phyloP scores from a whole-genome alignment of 2,797 vertebrate genomes.

The Anabas testudineus region DNA sequence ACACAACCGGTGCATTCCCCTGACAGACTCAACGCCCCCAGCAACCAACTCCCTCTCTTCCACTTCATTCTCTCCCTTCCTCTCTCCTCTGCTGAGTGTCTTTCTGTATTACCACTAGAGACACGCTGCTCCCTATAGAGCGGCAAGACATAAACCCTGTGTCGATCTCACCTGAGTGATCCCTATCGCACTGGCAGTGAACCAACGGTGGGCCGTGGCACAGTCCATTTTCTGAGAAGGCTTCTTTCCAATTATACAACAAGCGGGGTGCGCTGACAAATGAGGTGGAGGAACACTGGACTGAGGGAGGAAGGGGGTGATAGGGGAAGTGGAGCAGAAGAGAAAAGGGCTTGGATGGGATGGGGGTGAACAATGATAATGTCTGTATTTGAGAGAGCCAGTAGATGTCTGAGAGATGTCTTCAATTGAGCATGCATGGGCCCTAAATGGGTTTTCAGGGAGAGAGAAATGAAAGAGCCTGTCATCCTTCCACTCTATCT shows the following conservation, averaged over 20 bases:
- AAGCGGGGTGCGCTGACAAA: constrained; percentile 20
- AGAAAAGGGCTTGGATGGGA: constrained; percentile 20
- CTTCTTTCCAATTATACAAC: constrained; percentile 58
- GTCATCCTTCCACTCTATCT: constrained; percentile 57
- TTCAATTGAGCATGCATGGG: constrained; percentile 75
- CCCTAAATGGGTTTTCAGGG: constrained; percentile 81
- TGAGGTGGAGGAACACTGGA: constrained; percentile 23
- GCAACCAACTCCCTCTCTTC: constrained; percentile 55
- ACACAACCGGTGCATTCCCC: constrained; percentile 58
- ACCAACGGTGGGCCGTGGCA: constrained; percentile 7
- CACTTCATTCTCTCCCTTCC: constrained; percentile 28
- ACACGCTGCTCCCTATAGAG: constrained; percentile 47
- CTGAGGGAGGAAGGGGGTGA: neutral
- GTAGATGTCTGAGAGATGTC: constrained; percentile 75
- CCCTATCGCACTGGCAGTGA: constrained; percentile 28
- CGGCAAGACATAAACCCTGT: constrained; percentile 35
- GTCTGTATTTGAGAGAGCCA: constrained; percentile 68
- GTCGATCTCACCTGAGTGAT: constrained; percentile 65
- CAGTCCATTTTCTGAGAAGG: constrained; percentile 6
- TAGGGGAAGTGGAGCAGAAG: neutral
- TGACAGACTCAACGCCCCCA: constrained; percentile 43
- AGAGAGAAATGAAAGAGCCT: constrained; percentile 64
- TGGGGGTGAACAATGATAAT: constrained; percentile 48
- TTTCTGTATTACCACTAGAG: constrained; percentile 53
- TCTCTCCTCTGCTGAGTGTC: constrained; percentile 33